Evolutionary conservation across 2,113 vertebrate genomes (phyloP), one percentile per base, ranked within the genome.

Genomic region (Labrus mixtus): DNA sequence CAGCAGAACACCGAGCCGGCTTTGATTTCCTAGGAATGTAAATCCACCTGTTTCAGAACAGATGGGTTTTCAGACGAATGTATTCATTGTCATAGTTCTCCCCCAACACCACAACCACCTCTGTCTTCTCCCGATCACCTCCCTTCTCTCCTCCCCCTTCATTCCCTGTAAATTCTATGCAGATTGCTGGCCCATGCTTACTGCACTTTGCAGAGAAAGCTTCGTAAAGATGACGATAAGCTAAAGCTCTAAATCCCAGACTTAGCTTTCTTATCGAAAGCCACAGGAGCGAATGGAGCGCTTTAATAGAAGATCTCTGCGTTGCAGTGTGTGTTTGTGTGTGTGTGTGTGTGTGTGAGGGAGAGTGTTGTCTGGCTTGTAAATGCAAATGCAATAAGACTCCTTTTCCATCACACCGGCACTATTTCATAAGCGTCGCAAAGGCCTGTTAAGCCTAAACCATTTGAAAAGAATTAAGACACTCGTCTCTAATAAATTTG

Each of bases 241-340:
- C 91, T 89, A 93, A 93, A 94, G 92, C 93, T 88, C 79, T 90
- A 94, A 94, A 95, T 95, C 93, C 93, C 83, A 90, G 93, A 92
- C 89, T 95, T 92, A 93, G 92, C 91, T 91, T 91, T 91, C 92
- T 95, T 94, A 95, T 94, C 93, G 62, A 90, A 86, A 92, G 92
- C 90, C 84, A 90, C 93, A 95, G 92, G 86, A 94, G 91, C 76
- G 82, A 89, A 86, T 55, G 69, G 81, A 87, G 80, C 72, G 81
- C 79, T 93, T 91, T 90, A 88, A 90, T 89, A 91, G 88, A 90
- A 92, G 81, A 85, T 78, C 73, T 91, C 82, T 76, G 74, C 55
- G 59, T 61, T 73, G 7, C 69, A 64, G 70, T 58, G 64, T 69
- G 20, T 75, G 62, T 70, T 53, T 75, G 63, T 69, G 68, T 65